phyloP scores from a whole-genome alignment of 2,888 invertebrate species.

The Volucella bombylans region DNA sequence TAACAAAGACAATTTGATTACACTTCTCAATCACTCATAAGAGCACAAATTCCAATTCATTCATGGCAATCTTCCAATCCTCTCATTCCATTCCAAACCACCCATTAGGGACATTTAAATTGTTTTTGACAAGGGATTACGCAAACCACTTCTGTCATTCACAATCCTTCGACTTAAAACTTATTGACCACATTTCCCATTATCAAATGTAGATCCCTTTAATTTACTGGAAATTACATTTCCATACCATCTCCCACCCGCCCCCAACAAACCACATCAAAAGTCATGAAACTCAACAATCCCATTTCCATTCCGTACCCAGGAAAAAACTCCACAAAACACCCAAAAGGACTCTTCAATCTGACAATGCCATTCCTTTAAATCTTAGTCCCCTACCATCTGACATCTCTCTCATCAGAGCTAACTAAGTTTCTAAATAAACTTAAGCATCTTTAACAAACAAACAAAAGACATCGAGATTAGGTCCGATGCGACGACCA shows the following conservation, averaged over 20 bases:
- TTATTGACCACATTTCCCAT: conserved; percentile 13
- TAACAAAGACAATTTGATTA: too few relatives aligned
- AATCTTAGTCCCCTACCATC: neutral
- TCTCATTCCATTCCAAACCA: too few relatives aligned
- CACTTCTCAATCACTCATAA: too few relatives aligned
- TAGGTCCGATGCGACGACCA: conserved; percentile 59
- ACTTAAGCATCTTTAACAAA: conserved; percentile 49
- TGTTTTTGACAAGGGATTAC: neutral
- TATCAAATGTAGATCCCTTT: conserved; percentile 15
- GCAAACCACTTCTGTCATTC: conserved; percentile 16
- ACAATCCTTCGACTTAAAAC: conserved; percentile 1
- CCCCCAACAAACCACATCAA: conserved; percentile 60
- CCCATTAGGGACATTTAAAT: too few relatives aligned
- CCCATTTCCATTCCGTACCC: neutral
- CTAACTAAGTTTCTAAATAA: conserved; percentile 61
- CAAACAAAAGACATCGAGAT: conserved; percentile 68
- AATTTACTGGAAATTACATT: conserved; percentile 55
- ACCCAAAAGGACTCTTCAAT: neutral
- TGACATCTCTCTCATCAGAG: neutral
- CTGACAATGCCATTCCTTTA: neutral
- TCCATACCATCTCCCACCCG: conserved; percentile 11
- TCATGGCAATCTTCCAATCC: too few relatives aligned
- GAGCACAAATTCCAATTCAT: too few relatives aligned
- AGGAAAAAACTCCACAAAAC: conserved; percentile 7
- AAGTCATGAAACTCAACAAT: conserved; percentile 50